Evolutionary conservation across 2,113 vertebrate species (phyloP).

Genomic region (Chionis minor): DNA sequence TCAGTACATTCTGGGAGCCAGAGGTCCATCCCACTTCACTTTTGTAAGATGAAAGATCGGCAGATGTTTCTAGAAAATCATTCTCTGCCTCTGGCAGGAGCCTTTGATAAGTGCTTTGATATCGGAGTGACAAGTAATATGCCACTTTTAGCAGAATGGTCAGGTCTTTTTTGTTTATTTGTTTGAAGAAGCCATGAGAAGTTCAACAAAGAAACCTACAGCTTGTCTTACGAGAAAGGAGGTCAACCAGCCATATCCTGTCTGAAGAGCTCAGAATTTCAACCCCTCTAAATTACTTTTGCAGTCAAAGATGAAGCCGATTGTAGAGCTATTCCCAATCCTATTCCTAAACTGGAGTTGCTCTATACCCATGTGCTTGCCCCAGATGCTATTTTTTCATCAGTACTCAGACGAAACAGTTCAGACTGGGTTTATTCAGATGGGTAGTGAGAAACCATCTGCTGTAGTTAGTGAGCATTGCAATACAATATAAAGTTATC

Average conservation of each 20-base stretch:
- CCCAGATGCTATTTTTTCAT: background rate
- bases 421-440: background rate
- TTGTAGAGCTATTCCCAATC: background rate
- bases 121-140: background rate
- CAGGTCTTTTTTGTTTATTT: background rate
- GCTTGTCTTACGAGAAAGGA: background rate
- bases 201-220: background rate
- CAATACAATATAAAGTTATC: background rate
- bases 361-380: background rate
- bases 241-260: background rate
- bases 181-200: background rate
- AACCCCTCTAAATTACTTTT: background rate
- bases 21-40: background rate
- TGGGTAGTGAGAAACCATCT: background rate
- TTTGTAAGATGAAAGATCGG: background rate
- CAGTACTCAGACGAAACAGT: background rate
- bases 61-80: constrained; percentile 14
- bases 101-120: background rate
- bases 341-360: background rate
- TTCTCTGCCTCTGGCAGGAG: background rate
- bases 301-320: background rate
- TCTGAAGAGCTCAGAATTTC: background rate
- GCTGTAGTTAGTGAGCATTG: background rate
- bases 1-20: background rate
- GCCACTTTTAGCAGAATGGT: background rate